phyloP scores from a whole-genome alignment of 2,797 vertebrate species.

The Argentina silus region DNA sequence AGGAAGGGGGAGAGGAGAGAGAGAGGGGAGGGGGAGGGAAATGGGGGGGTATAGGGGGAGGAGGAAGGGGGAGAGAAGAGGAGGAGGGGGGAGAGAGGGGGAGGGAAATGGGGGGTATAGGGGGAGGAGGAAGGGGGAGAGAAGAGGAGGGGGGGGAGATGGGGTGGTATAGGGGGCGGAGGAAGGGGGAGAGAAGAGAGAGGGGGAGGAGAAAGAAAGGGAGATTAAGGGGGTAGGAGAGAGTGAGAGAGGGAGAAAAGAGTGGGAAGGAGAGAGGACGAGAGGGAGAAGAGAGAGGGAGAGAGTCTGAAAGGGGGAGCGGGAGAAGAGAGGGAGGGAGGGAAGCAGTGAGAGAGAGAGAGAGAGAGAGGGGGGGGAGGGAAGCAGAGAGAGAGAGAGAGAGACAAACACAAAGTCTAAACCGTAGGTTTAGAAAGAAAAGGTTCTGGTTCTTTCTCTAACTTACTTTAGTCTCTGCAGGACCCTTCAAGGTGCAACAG shows the following conservation, averaged over 20 bases:
- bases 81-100: conserved; percentile 17
- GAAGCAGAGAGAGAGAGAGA: too few relatives aligned
- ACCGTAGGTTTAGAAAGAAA: background rate
- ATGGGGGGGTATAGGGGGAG: too few relatives aligned
- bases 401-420: background rate
- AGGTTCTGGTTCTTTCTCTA: background rate
- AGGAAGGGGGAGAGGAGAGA: too few relatives aligned
- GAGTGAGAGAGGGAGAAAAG: conserved; percentile 25
- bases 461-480: background rate
- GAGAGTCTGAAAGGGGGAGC: too few relatives aligned
- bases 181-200: background rate
- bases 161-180: conserved; percentile 23
- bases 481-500: background rate
- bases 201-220: background rate
- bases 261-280: conserved; percentile 31
- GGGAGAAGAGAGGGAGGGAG: too few relatives aligned
- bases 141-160: conserved; percentile 21
- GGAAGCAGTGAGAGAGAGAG: too few relatives aligned
- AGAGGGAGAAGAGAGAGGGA: too few relatives aligned
- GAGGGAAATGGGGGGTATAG: background rate
- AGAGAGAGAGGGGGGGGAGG: too few relatives aligned
- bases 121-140: conserved; percentile 19
- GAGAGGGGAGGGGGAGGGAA: too few relatives aligned
- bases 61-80: conserved; percentile 29
- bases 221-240: conserved; percentile 22